Base-by-base conservation (phyloP, 1,140 invertebrate species). In the Globodera rostochiensis region DNA sequence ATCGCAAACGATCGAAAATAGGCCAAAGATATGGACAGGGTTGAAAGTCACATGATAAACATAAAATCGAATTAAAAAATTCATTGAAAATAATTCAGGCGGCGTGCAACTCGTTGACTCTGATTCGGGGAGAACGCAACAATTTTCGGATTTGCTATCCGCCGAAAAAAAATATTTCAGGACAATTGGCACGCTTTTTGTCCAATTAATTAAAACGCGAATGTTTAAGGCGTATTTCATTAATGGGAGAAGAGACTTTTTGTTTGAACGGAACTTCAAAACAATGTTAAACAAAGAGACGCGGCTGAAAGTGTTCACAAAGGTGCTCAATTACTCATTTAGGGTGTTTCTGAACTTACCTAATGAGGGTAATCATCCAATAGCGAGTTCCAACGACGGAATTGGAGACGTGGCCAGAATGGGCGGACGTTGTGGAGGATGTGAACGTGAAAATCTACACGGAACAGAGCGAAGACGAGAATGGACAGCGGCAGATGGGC, bases 261-360 rank as follows among this genome's bases (percentile, higher is more conserved):
- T 47, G n/a, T 78, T 78, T 78, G 77, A 78, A 47, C 36, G 49
- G 49, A 78, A 69, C n/a, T 69, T 78, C n/a, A 78, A 78, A 47
- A 13, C 6, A n/a, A 64, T 78, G 70, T n/a, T 78, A 8, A 15
- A 64, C 21, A 70, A 45, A 64, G 70, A 25, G 13, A 78, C 46
- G 66, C 21, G 36, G 66, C 70, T 78, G 49, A 78, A 70, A 70
- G 77, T 78, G 47, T 78, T 70, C 70, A 78, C 64, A 45, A 45
- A 64, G 36, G 77, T 70, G 49, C 19, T 6, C 57, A 19, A 13
- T 36, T 36, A 36, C 36, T 36, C 36, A 36, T 36, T 36, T 0
- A 76, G 25, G 13, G n/a, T n/a, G 60, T 15, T 13, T 21, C 13
- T 66, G 60, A 21, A 66, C 60, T 21, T 15, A 13, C 1, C 13